These are phyloP conservation scores for Sarcophaga carnaria DNA, from an alignment of 2,888 invertebrate species.

Conservation along the genomic window DNA sequence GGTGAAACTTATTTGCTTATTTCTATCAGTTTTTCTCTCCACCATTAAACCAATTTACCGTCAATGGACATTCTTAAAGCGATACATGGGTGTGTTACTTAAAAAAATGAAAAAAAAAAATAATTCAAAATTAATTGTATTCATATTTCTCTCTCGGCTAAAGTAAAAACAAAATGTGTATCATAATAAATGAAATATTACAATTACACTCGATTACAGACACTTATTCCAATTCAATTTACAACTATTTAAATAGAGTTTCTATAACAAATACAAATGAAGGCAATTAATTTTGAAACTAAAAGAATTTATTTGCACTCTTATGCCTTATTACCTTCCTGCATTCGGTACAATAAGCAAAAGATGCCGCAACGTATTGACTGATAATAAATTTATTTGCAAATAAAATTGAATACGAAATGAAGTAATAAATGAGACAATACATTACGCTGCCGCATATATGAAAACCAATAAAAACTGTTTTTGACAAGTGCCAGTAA, in stretches of 20 bases:
- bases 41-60: slow-evolving; percentile 45
- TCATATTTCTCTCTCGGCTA: not conserved
- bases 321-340: too few relatives aligned
- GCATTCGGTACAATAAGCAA: too few relatives aligned
- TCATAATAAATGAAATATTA: not conserved
- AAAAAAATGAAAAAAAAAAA: too few relatives aligned
- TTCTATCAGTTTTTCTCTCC: slow-evolving; percentile 13
- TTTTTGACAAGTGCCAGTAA: too few relatives aligned
- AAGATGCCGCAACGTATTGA: not conserved
- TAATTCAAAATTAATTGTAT: slow-evolving; percentile 40
- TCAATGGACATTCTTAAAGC: slow-evolving; percentile 21
- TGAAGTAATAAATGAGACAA: not conserved
- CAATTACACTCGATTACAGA: not conserved
- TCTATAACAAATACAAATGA: too few relatives aligned
- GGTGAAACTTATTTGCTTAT: not conserved
- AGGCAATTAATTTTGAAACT: too few relatives aligned
- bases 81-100: slow-evolving; percentile 47
- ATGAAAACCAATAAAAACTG: too few relatives aligned
- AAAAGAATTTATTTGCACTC: too few relatives aligned
- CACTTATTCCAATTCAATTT: slow-evolving; percentile 37
- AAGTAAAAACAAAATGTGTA: not conserved
- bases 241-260: not conserved
- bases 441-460: not conserved
- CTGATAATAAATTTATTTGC: not conserved
- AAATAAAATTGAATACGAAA: not conserved